These are phyloP conservation scores for Gyps fulvus DNA, from an alignment of 2,113 vertebrate genomes.

Conservation along the genomic window DNA sequence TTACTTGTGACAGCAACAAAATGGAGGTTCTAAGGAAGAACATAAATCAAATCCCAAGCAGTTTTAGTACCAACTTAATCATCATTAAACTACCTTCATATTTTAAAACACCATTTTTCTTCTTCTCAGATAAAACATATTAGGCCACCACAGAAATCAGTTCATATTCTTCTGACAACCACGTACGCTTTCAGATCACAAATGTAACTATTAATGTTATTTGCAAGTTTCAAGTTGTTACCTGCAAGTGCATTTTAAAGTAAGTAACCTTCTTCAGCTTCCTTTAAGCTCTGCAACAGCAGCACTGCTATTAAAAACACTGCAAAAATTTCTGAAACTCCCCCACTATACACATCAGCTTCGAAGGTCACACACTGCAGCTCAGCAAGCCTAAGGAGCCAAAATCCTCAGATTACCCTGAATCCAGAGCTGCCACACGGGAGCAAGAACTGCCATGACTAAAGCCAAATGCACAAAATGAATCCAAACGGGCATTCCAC, in stretches of 20 bases:
- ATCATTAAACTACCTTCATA: neutral
- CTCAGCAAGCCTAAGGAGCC: conserved; percentile 37
- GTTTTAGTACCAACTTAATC: conserved; percentile 39
- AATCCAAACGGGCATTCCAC: neutral
- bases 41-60: conserved; percentile 21
- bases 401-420: conserved; percentile 37
- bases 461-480: neutral
- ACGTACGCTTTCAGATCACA: neutral
- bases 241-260: neutral
- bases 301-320: neutral
- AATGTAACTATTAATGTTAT: neutral
- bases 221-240: neutral
- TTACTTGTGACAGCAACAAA: conserved; percentile 41
- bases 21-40: conserved; percentile 3
- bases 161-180: neutral
- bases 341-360: neutral
- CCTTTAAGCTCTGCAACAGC: neutral
- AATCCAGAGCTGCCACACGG: neutral
- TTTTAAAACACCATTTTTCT: conserved; percentile 23
- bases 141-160: neutral
- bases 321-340: neutral
- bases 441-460: neutral
- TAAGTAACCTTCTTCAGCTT: neutral
- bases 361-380: conserved; percentile 9
- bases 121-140: neutral